Evolutionary conservation across 2,797 vertebrate genomes (phyloP), one percentile per base, ranked within the genome.

Genomic region (Enteromius mattozi): DNA sequence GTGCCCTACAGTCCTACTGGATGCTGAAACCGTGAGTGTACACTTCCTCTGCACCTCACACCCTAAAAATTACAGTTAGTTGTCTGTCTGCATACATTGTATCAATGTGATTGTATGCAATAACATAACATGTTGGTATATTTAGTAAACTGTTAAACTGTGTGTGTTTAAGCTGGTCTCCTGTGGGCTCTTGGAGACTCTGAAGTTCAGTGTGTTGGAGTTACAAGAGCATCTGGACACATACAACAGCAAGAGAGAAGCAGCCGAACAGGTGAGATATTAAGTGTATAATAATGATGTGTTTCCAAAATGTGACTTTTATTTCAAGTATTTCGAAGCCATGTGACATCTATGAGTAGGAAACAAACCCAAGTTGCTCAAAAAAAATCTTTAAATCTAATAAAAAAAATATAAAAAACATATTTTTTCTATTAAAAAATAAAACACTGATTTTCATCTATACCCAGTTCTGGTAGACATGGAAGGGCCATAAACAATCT

Each of bases 221-320:
- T 92, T 99, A 85, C 98, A 99, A 91, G 98, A 99, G 91, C 98
- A 99, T 88, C 93, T 99, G 91, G 98, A 99, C 91, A 99, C 98
- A 0, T 99, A 99, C 91, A 99, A 96, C 61, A 93, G 94, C 89
- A 99, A 98, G 92, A 96, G 94, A 90, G 98, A 98, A 87, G 97
- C 98, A 72, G 97, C 98, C 2, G 97, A 99, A 90, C 95, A 97
- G 91, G 98, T 99, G 87, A 95, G 95, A 14, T 27, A 63, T 42
- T 21, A 30, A 17, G 27, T 65, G 61, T 33, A 3, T 17, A 65
- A 33, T 65, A 33, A 7, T 65, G 13, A 13, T 65, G 27, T 61
- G 54, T 13, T 45, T 24, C 40, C 40, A 16, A 16, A 71, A 8
- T 72, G 69, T 71, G 40, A 4, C 16, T 14, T 71, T 71, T 7